Conservation (phyloP, 2,797 vertebrate genomes). For the Triplophysa bombifrons region DNA sequence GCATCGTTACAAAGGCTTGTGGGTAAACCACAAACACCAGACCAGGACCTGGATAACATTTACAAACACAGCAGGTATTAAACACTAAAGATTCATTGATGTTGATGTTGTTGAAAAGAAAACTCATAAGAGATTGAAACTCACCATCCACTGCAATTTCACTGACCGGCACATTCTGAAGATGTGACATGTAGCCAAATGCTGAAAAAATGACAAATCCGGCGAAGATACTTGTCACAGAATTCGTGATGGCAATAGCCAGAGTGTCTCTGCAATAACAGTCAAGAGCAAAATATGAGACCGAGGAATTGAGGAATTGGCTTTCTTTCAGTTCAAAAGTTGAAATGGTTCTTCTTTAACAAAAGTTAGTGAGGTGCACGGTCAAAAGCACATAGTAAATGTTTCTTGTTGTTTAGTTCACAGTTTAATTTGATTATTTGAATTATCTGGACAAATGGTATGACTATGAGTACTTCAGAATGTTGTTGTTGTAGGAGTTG, state of each 20-base stretch:
- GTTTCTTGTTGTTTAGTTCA: too few relatives aligned
- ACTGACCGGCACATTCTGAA: constrained; percentile 71
- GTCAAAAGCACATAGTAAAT: too few relatives aligned
- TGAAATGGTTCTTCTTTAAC: too few relatives aligned
- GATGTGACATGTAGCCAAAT: constrained; percentile 80
- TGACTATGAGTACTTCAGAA: constrained; percentile 71
- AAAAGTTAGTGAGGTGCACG: too few relatives aligned
- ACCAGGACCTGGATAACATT: constrained; percentile 70
- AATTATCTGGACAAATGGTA: too few relatives aligned
- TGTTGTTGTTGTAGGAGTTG: constrained; percentile 79
- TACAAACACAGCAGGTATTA: neutral
- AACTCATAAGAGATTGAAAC: constrained; percentile 25
- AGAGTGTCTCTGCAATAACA: constrained; percentile 73
- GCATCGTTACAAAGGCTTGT: constrained; percentile 81
- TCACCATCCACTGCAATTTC: constrained; percentile 79
- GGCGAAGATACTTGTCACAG: constrained; percentile 76
- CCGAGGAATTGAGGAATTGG: neutral
- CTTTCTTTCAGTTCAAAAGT: too few relatives aligned
- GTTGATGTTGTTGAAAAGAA: neutral
- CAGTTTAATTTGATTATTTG: neutral
- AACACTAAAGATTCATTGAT: neutral
- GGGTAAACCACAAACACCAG: constrained; percentile 81
- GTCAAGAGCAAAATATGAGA: neutral
- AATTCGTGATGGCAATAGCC: constrained; percentile 74
- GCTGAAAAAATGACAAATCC: constrained; percentile 83